Evolutionary conservation across 2,113 vertebrate genomes (phyloP).

Genomic region (Tringa solitaria): DNA sequence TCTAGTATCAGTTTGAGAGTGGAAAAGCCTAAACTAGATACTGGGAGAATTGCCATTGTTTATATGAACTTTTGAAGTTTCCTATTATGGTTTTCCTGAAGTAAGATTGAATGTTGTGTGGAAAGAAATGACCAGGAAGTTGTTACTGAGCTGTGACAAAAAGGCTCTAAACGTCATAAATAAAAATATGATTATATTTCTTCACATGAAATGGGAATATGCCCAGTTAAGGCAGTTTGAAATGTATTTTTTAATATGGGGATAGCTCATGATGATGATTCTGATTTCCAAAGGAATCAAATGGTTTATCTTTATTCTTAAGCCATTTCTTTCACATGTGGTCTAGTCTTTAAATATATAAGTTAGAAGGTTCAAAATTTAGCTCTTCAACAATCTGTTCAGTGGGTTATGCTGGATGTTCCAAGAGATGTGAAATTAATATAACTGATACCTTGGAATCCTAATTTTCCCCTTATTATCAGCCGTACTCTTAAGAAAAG

Average conservation of each 20-base stretch:
- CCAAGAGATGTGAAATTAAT: not conserved
- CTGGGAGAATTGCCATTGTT: constrained; percentile 24
- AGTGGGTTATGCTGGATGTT: not conserved
- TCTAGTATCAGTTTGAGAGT: constrained; percentile 9
- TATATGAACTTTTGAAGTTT: constrained; percentile 21
- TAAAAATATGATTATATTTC: constrained; percentile 61
- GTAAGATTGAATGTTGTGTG: constrained; percentile 42
- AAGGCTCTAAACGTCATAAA: constrained; percentile 63
- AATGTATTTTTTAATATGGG: not conserved
- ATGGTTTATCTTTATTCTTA: constrained; percentile 49
- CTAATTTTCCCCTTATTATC: not conserved
- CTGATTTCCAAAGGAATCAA: constrained; percentile 47
- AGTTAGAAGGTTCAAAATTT: not conserved
- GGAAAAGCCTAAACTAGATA: not conserved
- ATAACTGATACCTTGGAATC: not conserved
- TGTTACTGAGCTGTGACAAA: constrained; percentile 66
- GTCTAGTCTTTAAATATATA: constrained; percentile 26
- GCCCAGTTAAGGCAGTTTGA: constrained; percentile 42
- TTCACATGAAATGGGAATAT: constrained; percentile 38
- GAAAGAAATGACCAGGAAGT: constrained; percentile 64
- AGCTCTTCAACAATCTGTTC: not conserved
- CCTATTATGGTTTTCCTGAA: constrained; percentile 41
- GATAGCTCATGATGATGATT: constrained; percentile 40
- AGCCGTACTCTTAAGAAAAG: not conserved
- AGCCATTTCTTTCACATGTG: not conserved